These are phyloP conservation scores for Caenorhabditis brenneri DNA, from an alignment of 1,140 invertebrate species.

Conservation along the genomic window DNA sequence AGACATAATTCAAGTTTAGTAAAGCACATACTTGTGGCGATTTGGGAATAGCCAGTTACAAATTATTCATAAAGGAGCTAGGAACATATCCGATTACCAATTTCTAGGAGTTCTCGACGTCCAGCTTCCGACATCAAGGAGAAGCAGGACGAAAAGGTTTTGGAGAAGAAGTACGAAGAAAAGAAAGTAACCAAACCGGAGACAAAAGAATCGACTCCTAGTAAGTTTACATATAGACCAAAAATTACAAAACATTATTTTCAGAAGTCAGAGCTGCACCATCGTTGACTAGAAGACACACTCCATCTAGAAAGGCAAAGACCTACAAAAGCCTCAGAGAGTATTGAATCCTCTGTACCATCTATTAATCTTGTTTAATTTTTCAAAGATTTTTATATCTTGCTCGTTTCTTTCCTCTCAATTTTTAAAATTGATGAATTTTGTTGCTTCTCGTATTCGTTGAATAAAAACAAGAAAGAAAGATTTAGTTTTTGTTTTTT, in stretches of 20 bases:
- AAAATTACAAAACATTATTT: not conserved
- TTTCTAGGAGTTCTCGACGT: not conserved
- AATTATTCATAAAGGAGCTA: not conserved
- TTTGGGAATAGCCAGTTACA: not conserved
- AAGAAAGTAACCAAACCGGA: not conserved
- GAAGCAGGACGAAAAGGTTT: not conserved
- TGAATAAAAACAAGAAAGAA: too few relatives aligned
- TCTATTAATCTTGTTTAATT: not conserved
- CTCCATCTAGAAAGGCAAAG: constrained; percentile 28
- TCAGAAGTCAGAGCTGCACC: not conserved
- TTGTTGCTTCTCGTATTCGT: too few relatives aligned
- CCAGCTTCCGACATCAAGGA: not conserved
- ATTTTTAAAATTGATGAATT: not conserved
- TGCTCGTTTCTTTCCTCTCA: not conserved
- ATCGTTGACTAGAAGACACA: not conserved
- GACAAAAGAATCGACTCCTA: not conserved
- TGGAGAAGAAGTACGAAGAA: not conserved
- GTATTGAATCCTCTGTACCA: not conserved
- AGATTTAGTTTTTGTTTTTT: too few relatives aligned
- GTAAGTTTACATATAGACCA: not conserved
- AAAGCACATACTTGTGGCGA: not conserved
- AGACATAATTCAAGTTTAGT: not conserved
- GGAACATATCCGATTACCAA: not conserved
- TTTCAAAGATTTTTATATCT: not conserved
- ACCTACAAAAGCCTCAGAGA: not conserved